Evolutionary conservation across 1,140 invertebrate genomes (phyloP).

Genomic region (Lordiphosa collinella): DNA sequence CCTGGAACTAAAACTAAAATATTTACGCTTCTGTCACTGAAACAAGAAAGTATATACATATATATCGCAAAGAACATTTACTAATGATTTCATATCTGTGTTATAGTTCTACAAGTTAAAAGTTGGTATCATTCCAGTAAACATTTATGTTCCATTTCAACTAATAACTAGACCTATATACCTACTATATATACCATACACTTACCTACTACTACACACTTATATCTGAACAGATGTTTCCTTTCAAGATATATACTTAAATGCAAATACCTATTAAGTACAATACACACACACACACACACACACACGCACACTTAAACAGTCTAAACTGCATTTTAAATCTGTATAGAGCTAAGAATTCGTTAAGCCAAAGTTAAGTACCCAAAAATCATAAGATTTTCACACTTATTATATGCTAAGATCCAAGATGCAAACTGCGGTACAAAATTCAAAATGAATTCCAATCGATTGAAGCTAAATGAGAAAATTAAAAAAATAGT

Average conservation of each 20-base stretch:
- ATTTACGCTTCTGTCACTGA: slow-evolving; percentile 27
- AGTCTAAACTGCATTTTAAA: too few species aligned
- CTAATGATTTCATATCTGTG: slow-evolving; percentile 68
- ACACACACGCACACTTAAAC: too few species aligned
- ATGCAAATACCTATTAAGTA: not conserved
- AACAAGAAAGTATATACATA: too few species aligned
- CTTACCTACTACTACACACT: not conserved
- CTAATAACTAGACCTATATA: slow-evolving; percentile 35
- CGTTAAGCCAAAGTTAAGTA: too few species aligned
- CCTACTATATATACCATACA: not conserved
- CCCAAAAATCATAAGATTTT: too few species aligned
- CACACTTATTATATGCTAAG: too few species aligned
- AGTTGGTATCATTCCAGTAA: not conserved
- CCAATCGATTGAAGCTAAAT: too few species aligned
- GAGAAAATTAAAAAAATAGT: too few species aligned
- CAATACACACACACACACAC: too few species aligned
- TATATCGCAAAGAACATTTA: slow-evolving; percentile 22
- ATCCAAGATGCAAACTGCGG: too few species aligned
- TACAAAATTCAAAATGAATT: too few species aligned
- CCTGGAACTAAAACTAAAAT: slow-evolving; percentile 21
- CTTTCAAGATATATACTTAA: slow-evolving; percentile 8
- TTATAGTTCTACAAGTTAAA: slow-evolving; percentile 51
- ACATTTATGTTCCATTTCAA: slow-evolving; percentile 29
- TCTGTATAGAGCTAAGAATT: too few species aligned
- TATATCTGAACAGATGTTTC: slow-evolving; percentile 36